A percentile compares a stretch with the other conserved stretches of the same genome.
phyloP scores from a whole-genome alignment of 2,888 invertebrate genomes.

The Scaptomyza parva region DNA sequence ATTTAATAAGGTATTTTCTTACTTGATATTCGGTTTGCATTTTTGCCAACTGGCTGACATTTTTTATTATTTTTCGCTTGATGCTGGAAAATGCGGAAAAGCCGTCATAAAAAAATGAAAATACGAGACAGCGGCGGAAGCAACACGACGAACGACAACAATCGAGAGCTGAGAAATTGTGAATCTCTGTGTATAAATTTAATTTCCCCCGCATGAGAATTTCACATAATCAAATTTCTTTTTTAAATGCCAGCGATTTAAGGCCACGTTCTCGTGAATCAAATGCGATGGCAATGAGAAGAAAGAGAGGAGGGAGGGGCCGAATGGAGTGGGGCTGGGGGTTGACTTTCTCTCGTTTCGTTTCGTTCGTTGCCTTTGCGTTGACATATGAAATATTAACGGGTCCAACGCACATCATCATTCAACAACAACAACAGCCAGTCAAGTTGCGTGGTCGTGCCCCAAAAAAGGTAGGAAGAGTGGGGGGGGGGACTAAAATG shows the following conservation, averaged over 20 bases:
- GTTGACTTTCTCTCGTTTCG: constrained; percentile 3
- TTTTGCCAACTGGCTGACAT: too few species aligned
- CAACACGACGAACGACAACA: constrained; percentile 26
- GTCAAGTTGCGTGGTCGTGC: constrained; percentile 60
- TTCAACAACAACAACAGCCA: constrained; percentile 17
- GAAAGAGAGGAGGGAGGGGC: not conserved
- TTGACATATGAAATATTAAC: constrained; percentile 80
- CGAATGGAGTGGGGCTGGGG: not conserved
- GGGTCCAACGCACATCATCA: constrained; percentile 50
- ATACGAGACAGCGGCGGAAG: constrained; percentile 39
- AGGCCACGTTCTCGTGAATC: constrained; percentile 33
- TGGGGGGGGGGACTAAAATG: not conserved
- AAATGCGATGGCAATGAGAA: too few species aligned
- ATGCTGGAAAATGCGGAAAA: constrained; percentile 73
- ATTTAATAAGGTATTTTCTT: constrained; percentile 12
- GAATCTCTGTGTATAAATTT: constrained; percentile 69
- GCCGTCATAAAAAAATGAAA: constrained; percentile 72
- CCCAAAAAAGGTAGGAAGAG: constrained; percentile 1
- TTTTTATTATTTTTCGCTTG: constrained; percentile 35
- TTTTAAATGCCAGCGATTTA: constrained; percentile 78
- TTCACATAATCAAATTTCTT: constrained; percentile 79
- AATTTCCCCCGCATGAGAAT: constrained; percentile 69
- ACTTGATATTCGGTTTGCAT: constrained; percentile 13
- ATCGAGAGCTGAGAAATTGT: constrained; percentile 49
- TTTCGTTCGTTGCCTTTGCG: constrained; percentile 42